Percentiles rank a stretch among this genome's conserved stretches.
Evolutionary conservation across 1,140 invertebrate genomes (phyloP).

Genomic region (Helicoverpa zea): DNA sequence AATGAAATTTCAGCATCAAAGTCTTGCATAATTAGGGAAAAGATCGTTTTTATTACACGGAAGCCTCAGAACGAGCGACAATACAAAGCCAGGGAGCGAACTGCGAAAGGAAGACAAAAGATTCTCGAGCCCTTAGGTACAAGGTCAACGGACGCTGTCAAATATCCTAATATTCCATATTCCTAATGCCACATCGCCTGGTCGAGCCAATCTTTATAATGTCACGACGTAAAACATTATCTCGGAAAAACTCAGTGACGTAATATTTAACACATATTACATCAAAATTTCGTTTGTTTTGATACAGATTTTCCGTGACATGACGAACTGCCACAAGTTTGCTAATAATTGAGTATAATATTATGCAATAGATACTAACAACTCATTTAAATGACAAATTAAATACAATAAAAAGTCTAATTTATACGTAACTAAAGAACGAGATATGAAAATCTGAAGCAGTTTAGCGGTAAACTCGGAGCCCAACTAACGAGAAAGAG

Average conservation of each 20-base stretch:
- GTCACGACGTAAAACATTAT: constrained; percentile 9
- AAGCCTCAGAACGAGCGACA: constrained; percentile 29
- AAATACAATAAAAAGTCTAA: neutral
- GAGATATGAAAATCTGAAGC: constrained; percentile 2
- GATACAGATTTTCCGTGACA: constrained; percentile 21
- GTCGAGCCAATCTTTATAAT: constrained; percentile 6
- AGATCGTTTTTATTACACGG: constrained; percentile 30
- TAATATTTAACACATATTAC: constrained; percentile 5
- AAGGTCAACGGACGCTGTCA: constrained; percentile 37
- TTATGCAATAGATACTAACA: neutral
- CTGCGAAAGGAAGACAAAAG: constrained; percentile 50
- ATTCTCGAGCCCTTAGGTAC: constrained; percentile 47
- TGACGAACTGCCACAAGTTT: neutral
- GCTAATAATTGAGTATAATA: neutral
- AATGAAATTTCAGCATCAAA: constrained; percentile 17
- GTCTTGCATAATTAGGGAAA: constrained; percentile 36
- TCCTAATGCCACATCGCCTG: constrained; percentile 31
- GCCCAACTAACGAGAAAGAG: constrained; percentile 9
- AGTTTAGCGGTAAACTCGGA: neutral
- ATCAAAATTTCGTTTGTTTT: neutral
- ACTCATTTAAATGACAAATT: neutral
- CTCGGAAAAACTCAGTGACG: constrained; percentile 19
- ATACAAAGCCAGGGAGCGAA: constrained; percentile 37
- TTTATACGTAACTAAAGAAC: neutral
- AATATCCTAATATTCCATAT: constrained; percentile 30